phyloP scores from a whole-genome alignment of 2,113 vertebrate species.

The Alaudala cheleensis region DNA sequence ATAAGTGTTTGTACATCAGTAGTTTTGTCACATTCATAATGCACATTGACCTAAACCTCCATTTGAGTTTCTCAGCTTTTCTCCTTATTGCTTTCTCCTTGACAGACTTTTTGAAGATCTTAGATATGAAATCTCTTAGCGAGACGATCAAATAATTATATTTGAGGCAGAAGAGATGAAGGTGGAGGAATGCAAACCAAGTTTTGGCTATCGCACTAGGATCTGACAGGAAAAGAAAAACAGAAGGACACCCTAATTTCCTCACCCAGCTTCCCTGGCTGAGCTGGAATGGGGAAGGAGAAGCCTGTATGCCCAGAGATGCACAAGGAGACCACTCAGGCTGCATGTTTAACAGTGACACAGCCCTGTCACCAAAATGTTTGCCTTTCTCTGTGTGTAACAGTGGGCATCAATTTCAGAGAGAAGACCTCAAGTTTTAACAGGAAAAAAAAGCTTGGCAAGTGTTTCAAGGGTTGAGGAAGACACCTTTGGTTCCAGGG shows the following conservation, averaged over 20 bases:
- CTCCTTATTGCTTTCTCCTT: neutral
- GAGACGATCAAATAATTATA: neutral
- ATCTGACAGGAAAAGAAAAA: neutral
- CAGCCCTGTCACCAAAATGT: neutral
- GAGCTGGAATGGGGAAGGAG: neutral
- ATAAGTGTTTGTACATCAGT: neutral
- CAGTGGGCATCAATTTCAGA: neutral
- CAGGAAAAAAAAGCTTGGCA: neutral
- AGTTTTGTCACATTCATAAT: conserved; percentile 13
- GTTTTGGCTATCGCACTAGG: neutral
- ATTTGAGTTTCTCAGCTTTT: neutral
- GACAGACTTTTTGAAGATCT: conserved; percentile 33
- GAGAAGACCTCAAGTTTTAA: neutral
- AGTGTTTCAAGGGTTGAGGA: neutral
- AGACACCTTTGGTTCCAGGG: neutral
- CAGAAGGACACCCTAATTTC: neutral
- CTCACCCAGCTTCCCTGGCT: neutral
- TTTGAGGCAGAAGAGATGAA: neutral
- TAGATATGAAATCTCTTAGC: neutral
- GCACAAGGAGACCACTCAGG: accelerated
- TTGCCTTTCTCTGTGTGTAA: neutral
- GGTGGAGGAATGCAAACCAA: neutral
- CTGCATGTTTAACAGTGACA: neutral
- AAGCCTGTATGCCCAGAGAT: accelerated
- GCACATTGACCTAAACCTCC: neutral